Conservation (phyloP, 37 sponge, comb jelly and placozoan genomes). For the Hormiphora californensis region DNA sequence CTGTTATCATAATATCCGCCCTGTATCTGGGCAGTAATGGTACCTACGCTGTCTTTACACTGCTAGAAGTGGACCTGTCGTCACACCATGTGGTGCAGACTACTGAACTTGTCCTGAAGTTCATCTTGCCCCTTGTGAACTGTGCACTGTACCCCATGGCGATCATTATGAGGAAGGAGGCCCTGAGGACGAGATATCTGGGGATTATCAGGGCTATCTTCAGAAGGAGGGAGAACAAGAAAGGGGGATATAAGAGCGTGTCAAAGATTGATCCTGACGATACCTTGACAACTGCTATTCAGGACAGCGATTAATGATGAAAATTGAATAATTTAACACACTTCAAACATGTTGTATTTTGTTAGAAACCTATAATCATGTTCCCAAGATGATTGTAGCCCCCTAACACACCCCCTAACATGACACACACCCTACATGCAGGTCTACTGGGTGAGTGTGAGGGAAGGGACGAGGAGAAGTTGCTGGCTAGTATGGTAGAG, state of each 20-base stretch:
- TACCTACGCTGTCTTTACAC: neutral
- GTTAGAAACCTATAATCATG: too few relatives aligned
- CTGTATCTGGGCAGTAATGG: neutral
- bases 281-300: too few relatives aligned
- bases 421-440: too few relatives aligned
- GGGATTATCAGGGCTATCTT: too few relatives aligned
- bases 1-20: constrained; percentile 2
- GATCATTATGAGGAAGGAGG: neutral
- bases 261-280: too few relatives aligned
- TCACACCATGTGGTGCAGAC: neutral
- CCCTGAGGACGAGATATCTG: neutral
- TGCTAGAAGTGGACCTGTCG: neutral
- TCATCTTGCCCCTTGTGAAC: neutral
- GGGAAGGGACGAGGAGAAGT: neutral
- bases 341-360: too few relatives aligned
- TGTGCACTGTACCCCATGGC: neutral
- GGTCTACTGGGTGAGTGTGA: neutral
- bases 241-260: too few relatives aligned
- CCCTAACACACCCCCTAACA: too few relatives aligned
- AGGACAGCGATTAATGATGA: too few relatives aligned
- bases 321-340: too few relatives aligned
- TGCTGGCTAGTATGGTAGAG: constrained; percentile 35
- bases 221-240: too few relatives aligned
- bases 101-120: constrained; percentile 4
- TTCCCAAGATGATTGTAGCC: too few relatives aligned